Evolutionary conservation across 1,140 invertebrate genomes (phyloP).

Genomic region (Chionoecetes opilio): DNA sequence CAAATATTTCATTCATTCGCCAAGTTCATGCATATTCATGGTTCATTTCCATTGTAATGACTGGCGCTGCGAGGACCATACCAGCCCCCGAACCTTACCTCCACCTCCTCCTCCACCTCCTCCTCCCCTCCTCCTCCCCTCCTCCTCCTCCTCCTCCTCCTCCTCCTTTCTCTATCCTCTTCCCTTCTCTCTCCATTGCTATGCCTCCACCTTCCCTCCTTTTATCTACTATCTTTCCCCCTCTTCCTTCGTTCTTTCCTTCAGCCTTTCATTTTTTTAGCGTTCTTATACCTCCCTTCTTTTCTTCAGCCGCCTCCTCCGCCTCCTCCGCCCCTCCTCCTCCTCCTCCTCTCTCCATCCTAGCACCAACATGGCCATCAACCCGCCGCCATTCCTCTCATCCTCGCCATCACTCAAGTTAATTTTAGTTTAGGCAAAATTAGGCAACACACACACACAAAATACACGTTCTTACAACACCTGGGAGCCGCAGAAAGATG

Average conservation of each 20-base stretch:
- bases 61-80: constrained; percentile 34
- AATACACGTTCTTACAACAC: no score
- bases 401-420: background rate
- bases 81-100: constrained; percentile 14
- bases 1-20: constrained; percentile 78
- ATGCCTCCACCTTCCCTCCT: background rate
- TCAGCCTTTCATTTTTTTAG: background rate
- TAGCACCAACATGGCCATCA: background rate
- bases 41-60: constrained; percentile 75
- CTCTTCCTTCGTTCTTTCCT: background rate
- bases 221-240: background rate
- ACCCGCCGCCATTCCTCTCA: background rate
- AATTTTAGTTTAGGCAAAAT: no score
- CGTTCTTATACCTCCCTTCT: background rate
- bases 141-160: background rate
- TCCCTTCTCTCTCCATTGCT: background rate
- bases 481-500: no score
- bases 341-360: constrained; percentile 18
- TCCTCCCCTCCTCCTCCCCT: background rate
- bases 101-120: background rate
- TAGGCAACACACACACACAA: no score
- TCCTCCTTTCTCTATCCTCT: background rate
- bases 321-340: background rate
- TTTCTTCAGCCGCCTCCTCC: background rate
- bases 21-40: constrained; percentile 73